A percentile compares a stretch with the other conserved stretches of the same genome.
These are phyloP conservation scores for Drosophila mojavensis DNA, from an alignment of 1,140 invertebrate genomes.

Conservation along the genomic window DNA sequence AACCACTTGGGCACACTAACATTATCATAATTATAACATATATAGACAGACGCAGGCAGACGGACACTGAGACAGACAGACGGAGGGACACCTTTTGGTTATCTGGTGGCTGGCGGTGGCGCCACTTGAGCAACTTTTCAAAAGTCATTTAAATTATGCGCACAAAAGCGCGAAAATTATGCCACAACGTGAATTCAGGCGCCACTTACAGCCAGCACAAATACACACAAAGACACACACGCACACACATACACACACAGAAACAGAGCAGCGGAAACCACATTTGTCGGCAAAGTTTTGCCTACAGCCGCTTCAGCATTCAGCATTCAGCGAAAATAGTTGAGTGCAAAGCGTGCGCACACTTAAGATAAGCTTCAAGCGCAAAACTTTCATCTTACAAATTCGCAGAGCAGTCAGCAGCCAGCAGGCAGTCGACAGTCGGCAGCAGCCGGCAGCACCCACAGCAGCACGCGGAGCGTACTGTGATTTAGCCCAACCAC, in stretches of 20 bases:
- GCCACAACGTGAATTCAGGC: conserved; percentile 71
- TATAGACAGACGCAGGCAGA: conserved; percentile 7
- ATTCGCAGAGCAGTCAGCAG: conserved; percentile 40
- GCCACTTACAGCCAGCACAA: conserved; percentile 69
- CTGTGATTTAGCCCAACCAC: neutral
- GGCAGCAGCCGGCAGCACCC: neutral
- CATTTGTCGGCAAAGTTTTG: conserved; percentile 80
- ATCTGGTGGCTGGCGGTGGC: conserved; percentile 34
- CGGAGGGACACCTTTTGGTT: conserved; percentile 43
- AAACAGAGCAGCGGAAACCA: conserved; percentile 61
- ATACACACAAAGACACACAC: conserved; percentile 3
- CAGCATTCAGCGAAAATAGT: conserved; percentile 57
- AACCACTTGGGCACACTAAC: conserved; percentile 79
- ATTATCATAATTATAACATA: conserved; percentile 78
- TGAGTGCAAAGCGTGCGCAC: conserved; percentile 79
- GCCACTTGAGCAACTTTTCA: conserved; percentile 78
- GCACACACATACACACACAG: conserved; percentile 6
- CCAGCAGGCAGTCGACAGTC: neutral
- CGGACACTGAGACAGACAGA: neutral
- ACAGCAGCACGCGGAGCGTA: too few species aligned
- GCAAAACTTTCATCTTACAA: conserved; percentile 80
- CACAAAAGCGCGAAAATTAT: conserved; percentile 82
- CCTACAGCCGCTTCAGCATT: conserved; percentile 49
- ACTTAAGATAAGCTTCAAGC: conserved; percentile 80
- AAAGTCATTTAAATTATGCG: conserved; percentile 82